Percentiles rank a stretch among this genome's conserved stretches.
phyloP scores from a whole-genome alignment of 2,797 vertebrate genomes.

The Pteropus rufus region DNA sequence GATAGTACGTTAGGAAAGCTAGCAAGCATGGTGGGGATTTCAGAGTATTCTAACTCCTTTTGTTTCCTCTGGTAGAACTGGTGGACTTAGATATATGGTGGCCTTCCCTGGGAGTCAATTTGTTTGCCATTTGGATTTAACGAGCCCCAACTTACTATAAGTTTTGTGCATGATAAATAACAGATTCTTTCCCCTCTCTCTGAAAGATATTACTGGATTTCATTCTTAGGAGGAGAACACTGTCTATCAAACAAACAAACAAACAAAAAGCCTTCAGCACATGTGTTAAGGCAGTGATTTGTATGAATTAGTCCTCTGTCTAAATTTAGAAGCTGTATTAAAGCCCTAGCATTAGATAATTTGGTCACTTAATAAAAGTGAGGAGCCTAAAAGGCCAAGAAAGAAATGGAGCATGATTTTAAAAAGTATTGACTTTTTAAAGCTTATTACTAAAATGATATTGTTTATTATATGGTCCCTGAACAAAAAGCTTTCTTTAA shows the following conservation, averaged over 20 bases:
- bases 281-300: background rate
- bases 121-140: background rate
- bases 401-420: background rate
- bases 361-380: conserved; percentile 7
- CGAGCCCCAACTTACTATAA: background rate
- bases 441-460: background rate
- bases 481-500: conserved; percentile 37
- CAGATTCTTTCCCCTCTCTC: background rate
- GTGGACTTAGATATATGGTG: background rate
- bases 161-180: background rate
- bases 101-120: background rate
- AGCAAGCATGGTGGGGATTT: accelerated
- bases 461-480: background rate
- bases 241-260: background rate
- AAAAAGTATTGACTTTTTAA: conserved; percentile 36
- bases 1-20: background rate
- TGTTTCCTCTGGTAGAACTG: background rate
- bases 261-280: too few species aligned
- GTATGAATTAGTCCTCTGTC: background rate
- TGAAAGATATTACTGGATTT: background rate
- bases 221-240: background rate
- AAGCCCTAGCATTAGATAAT: background rate
- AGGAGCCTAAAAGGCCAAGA: background rate
- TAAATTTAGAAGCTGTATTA: conserved; percentile 13
- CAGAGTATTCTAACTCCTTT: background rate